Base-by-base conservation (phyloP, 2,888 invertebrate genomes). In the Hanleya hanleyi region DNA sequence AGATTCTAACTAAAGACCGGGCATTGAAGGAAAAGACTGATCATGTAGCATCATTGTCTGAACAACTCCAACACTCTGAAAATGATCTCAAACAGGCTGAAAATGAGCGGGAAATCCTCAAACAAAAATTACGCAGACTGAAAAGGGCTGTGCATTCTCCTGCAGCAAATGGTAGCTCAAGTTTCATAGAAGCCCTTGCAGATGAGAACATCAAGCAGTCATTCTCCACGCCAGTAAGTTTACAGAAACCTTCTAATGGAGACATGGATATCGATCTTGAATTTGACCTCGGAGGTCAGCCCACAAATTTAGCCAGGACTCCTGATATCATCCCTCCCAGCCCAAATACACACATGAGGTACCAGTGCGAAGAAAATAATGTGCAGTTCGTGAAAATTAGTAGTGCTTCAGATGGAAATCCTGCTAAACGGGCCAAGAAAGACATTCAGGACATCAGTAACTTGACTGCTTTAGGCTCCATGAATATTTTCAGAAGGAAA, bases 401-500 rank as follows among this genome's bases (percentile, higher is more conserved):
- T 6, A 78, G 84, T 22, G 84, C 84, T 9, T 69, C 77, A 5
- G 77, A 79, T 29, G 67, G 76, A 29, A 76, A 79, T 29, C 78
- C 80, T 4, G 61, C 77, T 1, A 82, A 82, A 67, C 74, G 74
- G 57, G 57, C 57, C 7, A 74, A 73, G 35, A 50, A 68, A 41
- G 81, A 82, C 18, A 32, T 57, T 12, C 38, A 69, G 18, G 77
- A 77, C 50, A 61, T 67, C 0, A 72, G 75, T 70, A 71, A 78
- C 57, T 57, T 75, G 66, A 61, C 76, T 29, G 62, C 80, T 15
- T 33, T 76, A 29, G 68, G 78, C 9, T 71, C 71, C 38, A 74
- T 84, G 70, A 85, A 83, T 71, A 87, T 87, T 37, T 83, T 87
- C 71, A 83, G 82, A 75, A 86, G 84, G 65, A 79, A 81, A 26